These are phyloP conservation scores for Acropternis orthonyx DNA, from an alignment of 2,797 vertebrate genomes.

Conservation along the genomic window DNA sequence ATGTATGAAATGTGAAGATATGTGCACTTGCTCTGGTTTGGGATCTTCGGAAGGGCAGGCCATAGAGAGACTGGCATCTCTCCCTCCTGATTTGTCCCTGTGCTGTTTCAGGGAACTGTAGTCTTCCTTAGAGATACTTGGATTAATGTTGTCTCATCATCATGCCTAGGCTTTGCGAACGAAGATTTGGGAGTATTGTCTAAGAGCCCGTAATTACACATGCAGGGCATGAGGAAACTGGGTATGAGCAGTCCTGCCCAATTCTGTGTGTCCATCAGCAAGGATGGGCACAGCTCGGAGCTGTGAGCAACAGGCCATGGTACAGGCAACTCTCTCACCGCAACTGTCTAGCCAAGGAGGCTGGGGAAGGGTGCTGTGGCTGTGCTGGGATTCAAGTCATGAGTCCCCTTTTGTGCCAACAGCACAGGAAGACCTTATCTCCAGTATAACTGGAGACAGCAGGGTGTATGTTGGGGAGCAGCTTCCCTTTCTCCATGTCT, in stretches of 20 bases:
- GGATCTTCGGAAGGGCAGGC: background rate
- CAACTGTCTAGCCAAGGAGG: rapidly evolving
- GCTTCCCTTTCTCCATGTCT: background rate
- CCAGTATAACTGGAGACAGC: background rate
- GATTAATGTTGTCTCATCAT: background rate
- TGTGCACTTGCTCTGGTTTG: background rate
- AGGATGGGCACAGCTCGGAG: background rate
- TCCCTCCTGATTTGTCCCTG: background rate
- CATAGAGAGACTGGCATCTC: rapidly evolving
- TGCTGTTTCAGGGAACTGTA: background rate
- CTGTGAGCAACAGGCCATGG: rapidly evolving
- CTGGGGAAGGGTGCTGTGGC: background rate
- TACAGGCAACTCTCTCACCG: background rate
- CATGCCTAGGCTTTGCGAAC: too few relatives aligned
- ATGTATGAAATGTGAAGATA: background rate
- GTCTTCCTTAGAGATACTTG: background rate
- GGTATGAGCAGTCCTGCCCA: background rate
- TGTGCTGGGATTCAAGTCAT: background rate
- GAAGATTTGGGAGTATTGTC: too few relatives aligned
- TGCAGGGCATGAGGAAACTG: background rate
- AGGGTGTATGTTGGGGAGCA: background rate
- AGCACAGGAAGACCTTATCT: conserved; percentile 17
- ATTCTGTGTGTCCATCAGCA: rapidly evolving
- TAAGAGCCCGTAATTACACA: background rate
- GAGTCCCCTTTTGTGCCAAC: background rate